A percentile compares a stretch with the other conserved stretches of the same genome.
These are phyloP conservation scores for Lagorchestes hirsutus DNA, from an alignment of 2,797 vertebrate species.

Conservation along the genomic window DNA sequence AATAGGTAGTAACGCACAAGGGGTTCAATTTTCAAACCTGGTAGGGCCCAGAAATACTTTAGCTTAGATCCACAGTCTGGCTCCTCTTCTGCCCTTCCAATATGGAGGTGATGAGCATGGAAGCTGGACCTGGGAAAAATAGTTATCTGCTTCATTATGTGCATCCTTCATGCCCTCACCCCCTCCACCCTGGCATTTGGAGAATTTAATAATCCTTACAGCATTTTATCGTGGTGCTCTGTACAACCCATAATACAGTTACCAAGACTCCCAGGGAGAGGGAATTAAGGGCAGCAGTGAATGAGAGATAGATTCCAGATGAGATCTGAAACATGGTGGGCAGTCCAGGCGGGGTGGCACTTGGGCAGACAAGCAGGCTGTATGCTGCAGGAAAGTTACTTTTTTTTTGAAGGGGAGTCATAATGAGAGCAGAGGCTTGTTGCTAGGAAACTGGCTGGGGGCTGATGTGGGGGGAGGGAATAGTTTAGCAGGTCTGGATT, in stretches of 20 bases:
- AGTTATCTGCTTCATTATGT: not conserved
- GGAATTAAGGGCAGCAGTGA: not conserved
- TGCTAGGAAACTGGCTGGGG: conserved; percentile 72
- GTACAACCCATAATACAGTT: not conserved
- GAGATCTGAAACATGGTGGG: not conserved
- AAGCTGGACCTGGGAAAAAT: not conserved
- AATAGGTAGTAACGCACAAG: not conserved
- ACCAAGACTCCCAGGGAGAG: conserved; percentile 6
- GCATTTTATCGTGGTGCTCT: not conserved
- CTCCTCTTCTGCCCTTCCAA: not conserved
- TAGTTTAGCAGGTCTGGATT: not conserved
- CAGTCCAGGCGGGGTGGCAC: not conserved
- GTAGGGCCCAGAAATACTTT: not conserved
- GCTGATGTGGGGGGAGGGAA: not conserved
- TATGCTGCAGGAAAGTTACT: conserved; percentile 1
- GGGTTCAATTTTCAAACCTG: not conserved
- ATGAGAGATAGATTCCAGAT: not conserved
- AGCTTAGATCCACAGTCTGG: not conserved
- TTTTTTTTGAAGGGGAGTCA: conserved; percentile 17
- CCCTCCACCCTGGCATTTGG: not conserved
- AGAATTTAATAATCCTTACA: not conserved
- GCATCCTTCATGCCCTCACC: not conserved
- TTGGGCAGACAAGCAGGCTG: not conserved
- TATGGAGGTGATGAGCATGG: not conserved
- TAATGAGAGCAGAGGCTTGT: conserved; percentile 48